Evolutionary conservation across 2,888 invertebrate genomes (phyloP), one percentile per base, ranked within the genome.

Genomic region (Cotesia congregata): DNA sequence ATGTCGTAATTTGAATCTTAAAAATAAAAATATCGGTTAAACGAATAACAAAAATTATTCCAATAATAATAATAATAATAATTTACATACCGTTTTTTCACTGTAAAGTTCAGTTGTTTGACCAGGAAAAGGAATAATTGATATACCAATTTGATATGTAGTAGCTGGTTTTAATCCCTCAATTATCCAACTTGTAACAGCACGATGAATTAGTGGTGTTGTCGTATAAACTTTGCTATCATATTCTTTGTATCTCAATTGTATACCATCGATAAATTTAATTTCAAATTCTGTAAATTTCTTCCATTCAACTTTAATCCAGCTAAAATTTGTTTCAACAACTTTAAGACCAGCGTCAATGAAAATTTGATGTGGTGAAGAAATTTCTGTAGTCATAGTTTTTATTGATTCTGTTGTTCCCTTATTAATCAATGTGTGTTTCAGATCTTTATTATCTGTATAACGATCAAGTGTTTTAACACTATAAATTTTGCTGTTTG

Each of bases 241-340:
- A 6, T 94, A 92, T 86, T 95, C 95, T 84, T 95, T 95, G 88
- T 95, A 97, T 82, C 96, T 93, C 82, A 97, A 90, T 90, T 97
- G 97, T 65, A 97, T 94, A 0, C 96, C 97, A 85, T 97, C 97
- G 75, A 97, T 95, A 84, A 94, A 95, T 83, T 94, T 94, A 80
- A 96, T 88, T 86, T 97, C 97, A 65, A 94, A 93, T 77, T 95
- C 94, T 0, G 93, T 92, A 84, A 97, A 94, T 84, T 94, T 95
- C 83, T 95, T 93, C 97, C 97, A 97, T 69, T 92, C 93, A 1
- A 97, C 91, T 72, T 93, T 94, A 0, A 95, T 93, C 90, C 94
- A 94, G 0, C 95, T 95, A 30, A 96, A 93, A 83, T 96, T 96
- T 0, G 94, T 93, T 79, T 95, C 94, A 1, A 93, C 92, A 0